Base-by-base conservation (phyloP, 2,113 vertebrate genomes). In the Danio rerio region DNA sequence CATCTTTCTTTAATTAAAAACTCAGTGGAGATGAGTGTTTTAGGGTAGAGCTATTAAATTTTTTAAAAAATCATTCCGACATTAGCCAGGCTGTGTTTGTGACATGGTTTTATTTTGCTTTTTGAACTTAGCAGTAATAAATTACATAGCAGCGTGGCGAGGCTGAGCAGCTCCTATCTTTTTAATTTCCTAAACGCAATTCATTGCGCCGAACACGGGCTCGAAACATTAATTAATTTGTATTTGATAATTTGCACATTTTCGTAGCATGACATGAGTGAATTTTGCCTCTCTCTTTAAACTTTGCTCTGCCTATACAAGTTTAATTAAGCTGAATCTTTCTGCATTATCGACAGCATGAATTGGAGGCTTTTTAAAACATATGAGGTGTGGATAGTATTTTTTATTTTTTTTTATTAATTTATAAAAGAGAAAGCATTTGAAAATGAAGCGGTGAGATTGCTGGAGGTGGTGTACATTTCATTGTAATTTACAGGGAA, bases 181-280 rank as follows among this genome's bases (percentile, higher is more conserved):
- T 93, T 92, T 92, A 91, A 93, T 93, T 93, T 93, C 89, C 88
- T 83, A 87, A 91, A 92, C 78, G 91, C 88, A 91, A 92, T 92
- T 92, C 91, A 87, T 84, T 91, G 89, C 89, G 91, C 87, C 73
- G 73, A 87, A 89, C 85, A 80, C 40, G 84, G 88, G 91, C 86
- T 89, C 58, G 82, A 91, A 93, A 92, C 89, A 91, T 90, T 92
- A 91, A 93, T 94, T 93, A 91, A 92, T 94, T 92, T 92, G 92
- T 92, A 89, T 92, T 93, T 93, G 91, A 93, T 93, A 86, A 93
- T 91, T 93, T 91, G 85, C 89, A 89, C 90, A 92, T 90, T 93
- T 92, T 90, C 88, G 86, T 86, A 84, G 86, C 88, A 78, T 89
- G 87, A 87, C 90, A 90, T 85, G 72, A 90, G 90, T 88, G 89